A percentile compares a stretch with the other conserved stretches of the same genome.
These are phyloP conservation scores for Biston betularia DNA, from an alignment of 2,888 invertebrate species.

Conservation along the genomic window DNA sequence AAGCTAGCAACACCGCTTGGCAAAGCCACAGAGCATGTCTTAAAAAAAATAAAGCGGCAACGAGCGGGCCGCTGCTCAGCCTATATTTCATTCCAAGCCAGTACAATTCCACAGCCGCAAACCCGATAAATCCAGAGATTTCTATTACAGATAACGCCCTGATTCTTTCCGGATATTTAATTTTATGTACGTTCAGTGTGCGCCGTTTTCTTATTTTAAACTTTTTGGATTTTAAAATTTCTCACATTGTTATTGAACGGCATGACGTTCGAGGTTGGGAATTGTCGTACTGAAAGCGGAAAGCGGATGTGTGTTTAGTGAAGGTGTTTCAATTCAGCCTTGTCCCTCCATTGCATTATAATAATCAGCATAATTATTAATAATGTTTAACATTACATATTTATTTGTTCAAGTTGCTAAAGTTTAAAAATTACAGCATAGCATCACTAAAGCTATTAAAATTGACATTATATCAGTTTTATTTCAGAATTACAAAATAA, in stretches of 20 bases:
- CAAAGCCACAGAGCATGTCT: slow-evolving; percentile 63
- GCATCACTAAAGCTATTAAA: too few species aligned
- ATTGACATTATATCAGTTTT: too few species aligned
- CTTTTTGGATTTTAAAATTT: slow-evolving; percentile 54
- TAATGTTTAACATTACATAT: too few species aligned
- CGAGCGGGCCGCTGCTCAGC: slow-evolving; percentile 61
- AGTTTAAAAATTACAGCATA: too few species aligned
- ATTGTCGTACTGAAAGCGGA: slow-evolving; percentile 9
- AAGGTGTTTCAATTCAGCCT: background rate
- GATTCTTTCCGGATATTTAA: slow-evolving; percentile 83
- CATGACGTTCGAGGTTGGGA: background rate
- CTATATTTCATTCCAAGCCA: slow-evolving; percentile 76
- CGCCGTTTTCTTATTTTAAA: slow-evolving; percentile 64
- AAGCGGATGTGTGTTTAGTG: background rate
- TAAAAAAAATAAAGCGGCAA: slow-evolving; percentile 55
- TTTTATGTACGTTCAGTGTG: slow-evolving; percentile 70
- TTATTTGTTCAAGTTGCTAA: too few species aligned
- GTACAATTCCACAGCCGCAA: slow-evolving; percentile 69
- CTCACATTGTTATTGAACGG: slow-evolving; percentile 36
- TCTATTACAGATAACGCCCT: slow-evolving; percentile 82
- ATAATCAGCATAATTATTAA: too few species aligned
- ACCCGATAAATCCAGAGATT: slow-evolving; percentile 82
- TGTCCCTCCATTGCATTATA: too few species aligned
- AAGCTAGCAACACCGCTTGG: slow-evolving; percentile 32
- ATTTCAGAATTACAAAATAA: too few species aligned